Evolutionary conservation across 1,140 invertebrate genomes (phyloP).

Genomic region (Drosophila suzukii): DNA sequence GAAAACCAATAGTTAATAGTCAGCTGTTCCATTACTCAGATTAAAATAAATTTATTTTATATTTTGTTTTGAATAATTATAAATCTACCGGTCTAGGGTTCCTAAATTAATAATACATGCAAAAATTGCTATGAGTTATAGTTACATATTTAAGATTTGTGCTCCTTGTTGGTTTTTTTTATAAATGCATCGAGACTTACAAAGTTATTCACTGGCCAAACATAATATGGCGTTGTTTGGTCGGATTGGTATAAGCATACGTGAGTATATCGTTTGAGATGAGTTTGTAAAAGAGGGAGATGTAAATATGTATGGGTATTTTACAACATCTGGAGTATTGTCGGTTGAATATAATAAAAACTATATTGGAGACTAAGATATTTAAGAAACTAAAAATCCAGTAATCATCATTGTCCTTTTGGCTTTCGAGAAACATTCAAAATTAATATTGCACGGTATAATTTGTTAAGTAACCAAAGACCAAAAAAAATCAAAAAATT

Average conservation of each 20-base stretch:
- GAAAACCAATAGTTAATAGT: no score
- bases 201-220: conserved; percentile 18
- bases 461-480: not conserved
- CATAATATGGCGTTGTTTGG: conserved; percentile 28
- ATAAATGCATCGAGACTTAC: conserved; percentile 33
- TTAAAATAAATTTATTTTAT: not conserved
- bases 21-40: not conserved
- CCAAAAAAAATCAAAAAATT: not conserved
- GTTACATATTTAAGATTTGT: conserved; percentile 15
- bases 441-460: conserved; percentile 7
- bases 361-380: not conserved
- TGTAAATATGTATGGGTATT: not conserved
- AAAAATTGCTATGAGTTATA: conserved; percentile 3
- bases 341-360: not conserved
- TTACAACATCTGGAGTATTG: not conserved
- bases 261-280: not conserved
- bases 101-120: conserved; percentile 21
- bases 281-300: not conserved
- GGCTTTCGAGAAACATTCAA: not conserved
- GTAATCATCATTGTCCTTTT: not conserved
- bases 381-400: not conserved
- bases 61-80: conserved; percentile 13
- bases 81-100: conserved; percentile 16
- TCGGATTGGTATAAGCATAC: conserved; percentile 15
- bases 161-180: conserved; percentile 7